phyloP scores from a whole-genome alignment of 2,888 invertebrate species.

The Perizoma flavofasciatum region DNA sequence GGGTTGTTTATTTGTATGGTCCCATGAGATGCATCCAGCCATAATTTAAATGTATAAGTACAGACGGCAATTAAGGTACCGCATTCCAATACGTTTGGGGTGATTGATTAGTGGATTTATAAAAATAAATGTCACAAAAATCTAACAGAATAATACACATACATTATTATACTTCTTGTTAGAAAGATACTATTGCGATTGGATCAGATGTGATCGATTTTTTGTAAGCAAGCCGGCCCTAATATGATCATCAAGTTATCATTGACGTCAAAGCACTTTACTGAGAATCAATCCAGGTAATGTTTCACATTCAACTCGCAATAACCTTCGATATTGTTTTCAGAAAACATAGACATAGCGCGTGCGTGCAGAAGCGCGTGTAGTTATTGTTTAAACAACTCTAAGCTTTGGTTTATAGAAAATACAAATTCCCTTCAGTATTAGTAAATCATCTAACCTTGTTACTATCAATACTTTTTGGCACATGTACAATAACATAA shows the following conservation, averaged over 20 bases:
- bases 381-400: constrained; percentile 29
- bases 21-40: constrained; percentile 22
- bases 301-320: neutral
- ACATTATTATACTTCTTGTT: neutral
- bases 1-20: constrained; percentile 30
- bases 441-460: constrained; percentile 33
- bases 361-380: constrained; percentile 14
- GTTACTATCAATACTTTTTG: constrained; percentile 37
- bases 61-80: constrained; percentile 13
- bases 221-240: no score
- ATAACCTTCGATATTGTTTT: constrained; percentile 18
- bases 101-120: no score
- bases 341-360: constrained; percentile 9
- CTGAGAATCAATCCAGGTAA: constrained; percentile 3
- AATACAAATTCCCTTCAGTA: constrained; percentile 36
- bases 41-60: constrained; percentile 17
- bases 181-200: neutral
- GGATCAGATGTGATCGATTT: neutral
- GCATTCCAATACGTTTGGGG: neutral
- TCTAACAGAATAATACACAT: no score
- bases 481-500: constrained; percentile 34
- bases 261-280: constrained; percentile 16
- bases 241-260: neutral
- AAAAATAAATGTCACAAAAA: no score
- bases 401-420: constrained; percentile 25